A percentile compares a stretch with the other conserved stretches of the same genome.
These are phyloP conservation scores for Marcusenius ussheri DNA, from an alignment of 2,113 vertebrate species.

Conservation along the genomic window DNA sequence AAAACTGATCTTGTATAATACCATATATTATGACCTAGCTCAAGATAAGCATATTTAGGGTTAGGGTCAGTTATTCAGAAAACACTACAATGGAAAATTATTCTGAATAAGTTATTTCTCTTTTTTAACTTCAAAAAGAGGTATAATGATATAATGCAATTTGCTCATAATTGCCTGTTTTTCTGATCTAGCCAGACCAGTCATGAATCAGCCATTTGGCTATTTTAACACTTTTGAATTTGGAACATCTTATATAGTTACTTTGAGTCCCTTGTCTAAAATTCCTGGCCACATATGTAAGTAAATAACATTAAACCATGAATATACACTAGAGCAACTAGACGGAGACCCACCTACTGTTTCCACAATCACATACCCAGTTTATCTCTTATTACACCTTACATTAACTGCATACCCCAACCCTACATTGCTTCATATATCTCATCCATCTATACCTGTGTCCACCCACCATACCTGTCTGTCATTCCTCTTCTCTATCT, in stretches of 20 bases:
- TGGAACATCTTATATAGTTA: background rate
- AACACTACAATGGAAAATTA: background rate
- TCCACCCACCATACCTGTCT: conserved; percentile 70
- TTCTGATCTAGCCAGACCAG: background rate
- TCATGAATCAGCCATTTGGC: background rate
- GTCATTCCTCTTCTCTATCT: conserved; percentile 74
- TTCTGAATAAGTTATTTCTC: background rate
- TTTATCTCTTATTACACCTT: background rate
- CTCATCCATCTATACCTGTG: background rate
- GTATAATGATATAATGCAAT: background rate
- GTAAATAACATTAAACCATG: background rate
- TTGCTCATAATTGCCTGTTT: background rate
- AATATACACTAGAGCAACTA: background rate
- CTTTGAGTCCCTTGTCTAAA: background rate
- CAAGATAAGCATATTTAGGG: background rate
- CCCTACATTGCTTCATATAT: background rate
- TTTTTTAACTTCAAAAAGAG: background rate
- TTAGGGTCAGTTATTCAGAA: background rate
- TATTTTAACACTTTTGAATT: background rate
- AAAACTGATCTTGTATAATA: background rate
- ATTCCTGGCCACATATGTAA: background rate
- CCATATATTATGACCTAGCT: background rate
- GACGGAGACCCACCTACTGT: background rate
- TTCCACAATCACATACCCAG: background rate
- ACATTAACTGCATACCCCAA: background rate